A percentile compares a stretch with the other conserved stretches of the same genome.
Conservation (phyloP, 2,888 invertebrate species). For the Stenoptilia bipunctidactyla region DNA sequence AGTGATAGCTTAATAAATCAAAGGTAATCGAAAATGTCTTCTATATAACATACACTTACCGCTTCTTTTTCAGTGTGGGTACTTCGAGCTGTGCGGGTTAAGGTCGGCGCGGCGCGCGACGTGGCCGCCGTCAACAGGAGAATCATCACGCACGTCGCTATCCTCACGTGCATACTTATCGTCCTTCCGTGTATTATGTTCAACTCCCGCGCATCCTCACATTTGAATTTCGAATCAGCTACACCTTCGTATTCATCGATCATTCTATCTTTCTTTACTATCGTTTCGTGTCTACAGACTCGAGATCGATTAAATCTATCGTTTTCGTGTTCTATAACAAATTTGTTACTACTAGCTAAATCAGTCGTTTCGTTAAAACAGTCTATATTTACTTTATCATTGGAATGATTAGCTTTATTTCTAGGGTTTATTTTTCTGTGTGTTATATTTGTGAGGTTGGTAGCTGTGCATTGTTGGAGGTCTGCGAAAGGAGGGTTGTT, state of each 20-base stretch:
- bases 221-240: constrained; percentile 38
- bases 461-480: background rate
- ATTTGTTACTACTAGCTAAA: constrained; percentile 53
- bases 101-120: constrained; percentile 27
- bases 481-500: background rate
- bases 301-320: constrained; percentile 24
- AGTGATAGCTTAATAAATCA: no score
- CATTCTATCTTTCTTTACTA: no score
- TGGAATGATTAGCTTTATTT: constrained; percentile 46
- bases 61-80: constrained; percentile 36
- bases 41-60: constrained; percentile 32
- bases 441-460: constrained; percentile 15
- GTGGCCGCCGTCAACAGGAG: constrained; percentile 36
- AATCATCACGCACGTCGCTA: constrained; percentile 35
- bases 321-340: constrained; percentile 29
- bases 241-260: background rate
- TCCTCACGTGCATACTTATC: constrained; percentile 43
- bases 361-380: constrained; percentile 42
- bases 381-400: constrained; percentile 21
- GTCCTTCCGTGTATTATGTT: constrained; percentile 38
- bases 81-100: constrained; percentile 32
- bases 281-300: background rate
- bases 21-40: background rate
- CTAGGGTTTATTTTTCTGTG: constrained; percentile 24
- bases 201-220: constrained; percentile 42